These are phyloP conservation scores for Hemicordylus capensis DNA, from an alignment of 2,113 vertebrate species.

Conservation along the genomic window DNA sequence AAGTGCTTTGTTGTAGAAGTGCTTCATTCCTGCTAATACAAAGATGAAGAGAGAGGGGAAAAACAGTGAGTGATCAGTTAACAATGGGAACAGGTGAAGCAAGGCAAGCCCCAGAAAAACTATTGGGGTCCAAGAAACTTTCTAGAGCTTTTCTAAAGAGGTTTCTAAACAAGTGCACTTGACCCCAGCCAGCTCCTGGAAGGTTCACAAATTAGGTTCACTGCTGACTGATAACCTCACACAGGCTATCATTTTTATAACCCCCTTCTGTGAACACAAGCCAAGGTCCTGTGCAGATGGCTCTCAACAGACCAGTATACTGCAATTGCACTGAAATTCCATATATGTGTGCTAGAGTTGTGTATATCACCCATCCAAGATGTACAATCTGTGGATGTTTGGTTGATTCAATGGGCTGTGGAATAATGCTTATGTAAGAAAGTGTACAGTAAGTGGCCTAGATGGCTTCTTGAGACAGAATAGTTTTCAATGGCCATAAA, in stretches of 20 bases:
- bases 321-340: neutral
- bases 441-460: neutral
- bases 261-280: neutral
- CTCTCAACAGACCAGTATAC: neutral
- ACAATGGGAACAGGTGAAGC: neutral
- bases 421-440: neutral
- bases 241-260: neutral
- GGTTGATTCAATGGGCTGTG: neutral
- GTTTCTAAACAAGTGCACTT: neutral
- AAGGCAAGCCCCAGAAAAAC: neutral
- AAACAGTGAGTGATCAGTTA: neutral
- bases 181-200: neutral
- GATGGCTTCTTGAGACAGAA: slow-evolving; percentile 4
- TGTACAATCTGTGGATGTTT: neutral
- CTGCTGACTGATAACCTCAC: too few species aligned
- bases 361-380: too few species aligned
- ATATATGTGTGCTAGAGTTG: neutral
- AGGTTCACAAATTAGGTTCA: neutral
- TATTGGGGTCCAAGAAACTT: neutral
- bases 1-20: neutral
- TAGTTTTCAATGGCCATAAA: neutral
- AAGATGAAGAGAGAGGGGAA: neutral
- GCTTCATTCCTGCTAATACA: neutral
- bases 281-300: neutral
- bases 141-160: too few species aligned